Percentiles rank a stretch among this genome's conserved stretches.
Conservation (phyloP, 2,113 vertebrate genomes). For the Apeltes quadracus region DNA sequence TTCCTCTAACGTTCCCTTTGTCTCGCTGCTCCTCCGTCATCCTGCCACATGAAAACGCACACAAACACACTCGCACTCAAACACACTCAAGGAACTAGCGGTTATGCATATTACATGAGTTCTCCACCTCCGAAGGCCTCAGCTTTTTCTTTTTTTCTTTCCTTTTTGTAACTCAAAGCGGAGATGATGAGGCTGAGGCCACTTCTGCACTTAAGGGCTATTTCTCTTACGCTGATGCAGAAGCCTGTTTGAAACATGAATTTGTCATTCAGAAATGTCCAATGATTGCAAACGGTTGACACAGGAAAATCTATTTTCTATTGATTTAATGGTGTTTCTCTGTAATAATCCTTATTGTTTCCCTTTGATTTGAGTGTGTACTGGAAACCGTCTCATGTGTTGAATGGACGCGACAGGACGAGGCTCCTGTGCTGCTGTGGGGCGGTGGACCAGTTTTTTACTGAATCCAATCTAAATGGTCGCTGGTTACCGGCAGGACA, state of each 20-base stretch:
- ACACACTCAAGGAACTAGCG: constrained; percentile 50
- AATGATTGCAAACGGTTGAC: constrained; percentile 30
- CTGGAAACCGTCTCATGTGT: background rate
- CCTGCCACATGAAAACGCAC: constrained; percentile 46
- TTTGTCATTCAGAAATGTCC: constrained; percentile 17
- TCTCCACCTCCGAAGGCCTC: constrained; percentile 69
- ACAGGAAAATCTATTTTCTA: constrained; percentile 18
- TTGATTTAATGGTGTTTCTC: constrained; percentile 14
- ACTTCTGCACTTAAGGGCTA: constrained; percentile 53
- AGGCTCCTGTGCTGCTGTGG: background rate
- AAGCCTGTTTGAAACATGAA: constrained; percentile 31
- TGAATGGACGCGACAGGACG: background rate
- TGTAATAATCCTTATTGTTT: background rate
- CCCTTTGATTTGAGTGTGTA: constrained; percentile 4
- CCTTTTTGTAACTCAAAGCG: constrained; percentile 60
- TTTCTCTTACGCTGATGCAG: constrained; percentile 32
- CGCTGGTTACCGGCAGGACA: background rate
- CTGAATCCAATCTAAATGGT: background rate
- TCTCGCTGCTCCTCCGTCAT: constrained; percentile 52
- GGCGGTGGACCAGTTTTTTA: constrained; percentile 5
- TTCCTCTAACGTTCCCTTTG: constrained; percentile 51
- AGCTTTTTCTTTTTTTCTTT: constrained; percentile 36
- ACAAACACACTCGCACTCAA: constrained; percentile 13
- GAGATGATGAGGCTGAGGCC: constrained; percentile 64
- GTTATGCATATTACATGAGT: constrained; percentile 78